Evolutionary conservation across 1,140 invertebrate species (phyloP).

Genomic region (Telenomus remus): DNA sequence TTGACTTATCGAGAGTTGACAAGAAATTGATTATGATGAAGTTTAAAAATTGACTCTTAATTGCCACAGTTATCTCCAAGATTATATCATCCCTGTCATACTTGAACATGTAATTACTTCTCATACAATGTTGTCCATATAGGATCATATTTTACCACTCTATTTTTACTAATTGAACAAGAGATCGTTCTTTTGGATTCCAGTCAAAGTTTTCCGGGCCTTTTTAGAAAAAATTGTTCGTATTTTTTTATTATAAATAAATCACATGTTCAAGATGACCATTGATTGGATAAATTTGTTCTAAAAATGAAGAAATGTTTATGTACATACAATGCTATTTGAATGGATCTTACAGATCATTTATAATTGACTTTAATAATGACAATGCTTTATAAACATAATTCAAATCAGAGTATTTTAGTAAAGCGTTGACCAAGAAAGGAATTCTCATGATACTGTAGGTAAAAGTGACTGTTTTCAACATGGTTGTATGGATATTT

Average conservation of each 20-base stretch:
- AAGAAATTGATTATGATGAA: slow-evolving; percentile 1
- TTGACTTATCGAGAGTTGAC: no score
- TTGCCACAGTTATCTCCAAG: slow-evolving; percentile 1
- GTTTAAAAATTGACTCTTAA: slow-evolving; percentile 11
- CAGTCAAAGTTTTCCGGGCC: no score
- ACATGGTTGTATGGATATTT: slow-evolving; percentile 15
- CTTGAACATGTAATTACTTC: slow-evolving; percentile 27
- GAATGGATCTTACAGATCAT: no score
- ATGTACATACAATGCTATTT: no score
- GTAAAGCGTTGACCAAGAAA: slow-evolving; percentile 3
- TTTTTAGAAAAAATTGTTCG: no score
- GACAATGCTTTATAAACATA: not conserved
- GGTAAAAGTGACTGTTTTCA: slow-evolving; percentile 27
- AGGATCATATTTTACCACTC: slow-evolving; percentile 24
- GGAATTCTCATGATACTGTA: slow-evolving; percentile 7
- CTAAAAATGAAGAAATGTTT: no score
- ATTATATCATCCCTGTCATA: slow-evolving; percentile 11
- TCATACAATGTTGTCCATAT: slow-evolving; percentile 4
- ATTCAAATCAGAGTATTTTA: slow-evolving; percentile 10
- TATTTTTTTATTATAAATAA: no score
- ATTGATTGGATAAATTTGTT: no score
- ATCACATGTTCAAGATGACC: no score
- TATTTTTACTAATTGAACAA: slow-evolving; percentile 21
- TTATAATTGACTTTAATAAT: no score
- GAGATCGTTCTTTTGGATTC: slow-evolving; percentile 1